phyloP scores from a whole-genome alignment of 2,797 vertebrate genomes.

The Nyctibius grandis region DNA sequence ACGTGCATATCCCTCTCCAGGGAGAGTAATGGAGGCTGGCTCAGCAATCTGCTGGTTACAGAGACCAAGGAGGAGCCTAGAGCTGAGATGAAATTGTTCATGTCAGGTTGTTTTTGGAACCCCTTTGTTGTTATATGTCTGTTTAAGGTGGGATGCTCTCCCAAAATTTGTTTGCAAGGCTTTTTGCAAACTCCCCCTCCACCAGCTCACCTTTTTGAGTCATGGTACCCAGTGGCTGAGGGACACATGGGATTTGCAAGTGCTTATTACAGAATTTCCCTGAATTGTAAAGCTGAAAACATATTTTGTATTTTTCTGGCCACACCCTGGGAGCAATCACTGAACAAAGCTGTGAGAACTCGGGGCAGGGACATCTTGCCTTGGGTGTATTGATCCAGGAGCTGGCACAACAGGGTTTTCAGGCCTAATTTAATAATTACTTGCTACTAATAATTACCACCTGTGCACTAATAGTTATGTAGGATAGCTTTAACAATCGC shows the following conservation, averaged over 20 bases:
- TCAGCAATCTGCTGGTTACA: not conserved
- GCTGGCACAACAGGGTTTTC: slow-evolving; percentile 29
- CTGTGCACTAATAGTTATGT: not conserved
- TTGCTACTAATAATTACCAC: slow-evolving; percentile 11
- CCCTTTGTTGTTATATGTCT: not conserved
- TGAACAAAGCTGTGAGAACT: not conserved
- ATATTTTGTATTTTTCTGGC: not conserved
- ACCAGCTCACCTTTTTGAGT: not conserved
- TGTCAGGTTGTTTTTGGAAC: not conserved
- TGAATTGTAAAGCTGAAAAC: not conserved
- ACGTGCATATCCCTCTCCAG: not conserved
- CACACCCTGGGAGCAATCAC: not conserved
- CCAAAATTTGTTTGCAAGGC: not conserved
- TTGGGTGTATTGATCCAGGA: not conserved
- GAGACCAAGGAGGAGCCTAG: not conserved
- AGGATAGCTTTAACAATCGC: not conserved
- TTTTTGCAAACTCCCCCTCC: not conserved
- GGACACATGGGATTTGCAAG: not conserved
- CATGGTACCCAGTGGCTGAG: not conserved
- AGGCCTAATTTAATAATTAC: slow-evolving; percentile 12
- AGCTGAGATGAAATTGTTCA: not conserved
- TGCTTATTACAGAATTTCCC: not conserved
- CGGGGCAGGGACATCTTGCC: not conserved
- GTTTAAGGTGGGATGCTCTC: not conserved
- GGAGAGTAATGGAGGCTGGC: not conserved